These are phyloP conservation scores for Spheniscus mendiculus DNA, from an alignment of 2,113 vertebrate genomes.

Conservation along the genomic window DNA sequence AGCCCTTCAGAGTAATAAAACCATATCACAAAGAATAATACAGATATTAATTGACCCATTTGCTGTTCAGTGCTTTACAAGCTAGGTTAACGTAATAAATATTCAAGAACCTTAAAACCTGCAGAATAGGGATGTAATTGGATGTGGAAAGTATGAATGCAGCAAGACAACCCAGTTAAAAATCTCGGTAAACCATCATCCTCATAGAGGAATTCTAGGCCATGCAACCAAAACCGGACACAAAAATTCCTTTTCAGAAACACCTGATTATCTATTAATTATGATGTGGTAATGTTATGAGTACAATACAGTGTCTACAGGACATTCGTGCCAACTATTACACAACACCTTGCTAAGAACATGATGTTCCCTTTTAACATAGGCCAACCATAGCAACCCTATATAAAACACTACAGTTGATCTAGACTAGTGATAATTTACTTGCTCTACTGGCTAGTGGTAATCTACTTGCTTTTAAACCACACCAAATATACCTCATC, in stretches of 20 bases:
- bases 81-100: neutral
- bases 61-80: neutral
- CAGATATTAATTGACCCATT: neutral
- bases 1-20: neutral
- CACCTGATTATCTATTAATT: constrained; percentile 30
- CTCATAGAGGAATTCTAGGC: neutral
- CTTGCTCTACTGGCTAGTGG: neutral
- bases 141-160: neutral
- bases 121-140: neutral
- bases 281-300: constrained; percentile 5
- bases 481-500: neutral
- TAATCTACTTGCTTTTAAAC: neutral
- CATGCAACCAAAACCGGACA: neutral
- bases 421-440: constrained; percentile 34
- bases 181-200: neutral
- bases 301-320: neutral
- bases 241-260: constrained; percentile 32
- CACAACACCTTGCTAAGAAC: constrained; percentile 28
- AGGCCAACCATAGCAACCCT: constrained; percentile 20
- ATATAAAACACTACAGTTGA: constrained; percentile 17
- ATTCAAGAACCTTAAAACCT: neutral
- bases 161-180: neutral
- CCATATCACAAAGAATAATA: neutral
- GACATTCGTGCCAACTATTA: constrained; percentile 26
- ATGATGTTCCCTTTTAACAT: neutral